Evolutionary conservation across 2,797 vertebrate species (phyloP).

Genomic region (Pseudomugil gertrudae): DNA sequence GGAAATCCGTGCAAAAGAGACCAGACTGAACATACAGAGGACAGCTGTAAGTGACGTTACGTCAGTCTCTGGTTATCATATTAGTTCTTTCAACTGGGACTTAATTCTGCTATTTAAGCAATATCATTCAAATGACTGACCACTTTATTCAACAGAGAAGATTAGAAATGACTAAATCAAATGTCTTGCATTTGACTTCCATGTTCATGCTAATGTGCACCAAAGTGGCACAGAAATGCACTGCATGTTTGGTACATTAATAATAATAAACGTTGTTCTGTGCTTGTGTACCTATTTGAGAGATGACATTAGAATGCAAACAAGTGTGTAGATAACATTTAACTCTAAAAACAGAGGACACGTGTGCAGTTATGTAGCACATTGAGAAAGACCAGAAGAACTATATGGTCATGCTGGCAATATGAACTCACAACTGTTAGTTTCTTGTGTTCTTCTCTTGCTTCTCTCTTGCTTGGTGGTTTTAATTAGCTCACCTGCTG

Average conservation of each 20-base stretch:
- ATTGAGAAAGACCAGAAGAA: not conserved
- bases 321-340: not conserved
- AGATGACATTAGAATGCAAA: not conserved
- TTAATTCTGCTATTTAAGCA: not conserved
- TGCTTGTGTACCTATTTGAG: not conserved
- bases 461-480: not conserved
- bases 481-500: not conserved
- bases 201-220: not conserved
- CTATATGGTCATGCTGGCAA: not conserved
- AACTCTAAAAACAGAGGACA: not conserved
- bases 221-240: too few relatives aligned
- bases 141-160: not conserved
- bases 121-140: not conserved
- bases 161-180: not conserved
- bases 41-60: constrained; percentile 19
- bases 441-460: not conserved
- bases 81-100: not conserved
- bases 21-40: constrained; percentile 14
- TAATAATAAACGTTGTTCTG: not conserved
- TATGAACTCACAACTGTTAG: not conserved
- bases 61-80: not conserved
- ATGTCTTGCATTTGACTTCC: not conserved
- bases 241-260: not conserved
- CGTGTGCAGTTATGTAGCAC: not conserved
- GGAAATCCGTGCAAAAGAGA: constrained; percentile 9